Conservation (phyloP, 2,797 vertebrate species). For the Linurgus olivaceus region DNA sequence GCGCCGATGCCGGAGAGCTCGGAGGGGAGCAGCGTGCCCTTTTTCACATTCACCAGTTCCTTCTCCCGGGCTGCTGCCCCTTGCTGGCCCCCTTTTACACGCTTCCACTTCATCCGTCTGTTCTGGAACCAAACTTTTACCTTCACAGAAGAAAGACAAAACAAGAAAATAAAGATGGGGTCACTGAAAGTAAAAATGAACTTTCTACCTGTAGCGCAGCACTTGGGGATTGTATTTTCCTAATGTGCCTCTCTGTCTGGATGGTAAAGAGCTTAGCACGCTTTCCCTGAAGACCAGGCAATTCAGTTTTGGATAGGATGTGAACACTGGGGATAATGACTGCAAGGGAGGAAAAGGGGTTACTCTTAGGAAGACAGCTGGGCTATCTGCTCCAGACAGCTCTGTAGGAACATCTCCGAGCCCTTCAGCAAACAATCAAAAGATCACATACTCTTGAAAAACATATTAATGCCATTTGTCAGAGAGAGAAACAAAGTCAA, state of each 20-base stretch:
- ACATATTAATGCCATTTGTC: background rate
- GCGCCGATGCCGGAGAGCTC: constrained; percentile 92
- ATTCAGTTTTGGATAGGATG: background rate
- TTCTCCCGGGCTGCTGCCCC: constrained; percentile 94
- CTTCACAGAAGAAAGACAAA: constrained; percentile 70
- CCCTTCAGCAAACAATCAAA: background rate
- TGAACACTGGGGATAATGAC: background rate
- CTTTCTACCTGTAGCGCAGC: background rate
- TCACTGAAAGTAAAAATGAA: background rate
- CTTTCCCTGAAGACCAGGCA: background rate
- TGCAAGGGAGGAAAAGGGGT: background rate
- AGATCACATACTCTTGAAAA: background rate
- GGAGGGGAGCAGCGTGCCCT: constrained; percentile 91
- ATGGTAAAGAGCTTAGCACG: background rate
- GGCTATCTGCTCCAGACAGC: background rate
- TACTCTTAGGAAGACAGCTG: background rate
- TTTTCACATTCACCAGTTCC: constrained; percentile 98
- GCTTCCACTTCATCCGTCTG: constrained; percentile 98
- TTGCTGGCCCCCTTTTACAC: constrained; percentile 97
- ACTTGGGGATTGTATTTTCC: background rate
- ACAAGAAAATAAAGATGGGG: background rate
- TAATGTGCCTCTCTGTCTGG: background rate
- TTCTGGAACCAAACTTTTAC: constrained; percentile 99
- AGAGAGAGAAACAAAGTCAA: background rate
- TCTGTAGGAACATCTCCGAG: background rate